Evolutionary conservation across 2,113 vertebrate genomes (phyloP).

Genomic region (Lampris incognitus): DNA sequence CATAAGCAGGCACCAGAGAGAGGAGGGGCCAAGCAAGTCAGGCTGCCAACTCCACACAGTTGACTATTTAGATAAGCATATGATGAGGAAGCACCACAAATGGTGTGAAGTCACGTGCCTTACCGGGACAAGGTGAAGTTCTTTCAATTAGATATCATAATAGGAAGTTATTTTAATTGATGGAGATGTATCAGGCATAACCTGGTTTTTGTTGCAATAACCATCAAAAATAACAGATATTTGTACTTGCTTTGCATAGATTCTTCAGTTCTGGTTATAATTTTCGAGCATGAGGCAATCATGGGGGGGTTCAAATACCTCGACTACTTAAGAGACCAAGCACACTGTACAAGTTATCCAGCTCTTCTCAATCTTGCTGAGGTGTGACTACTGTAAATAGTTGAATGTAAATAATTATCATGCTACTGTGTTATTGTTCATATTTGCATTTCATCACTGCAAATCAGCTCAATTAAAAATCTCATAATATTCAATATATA

Average conservation of each 20-base stretch:
- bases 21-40: no score
- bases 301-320: no score
- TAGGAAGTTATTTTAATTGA: neutral
- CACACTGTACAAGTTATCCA: neutral
- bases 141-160: neutral
- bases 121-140: neutral
- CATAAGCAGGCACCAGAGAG: no score
- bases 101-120: no score
- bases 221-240: neutral
- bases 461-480: no score
- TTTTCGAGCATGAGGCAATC: no score
- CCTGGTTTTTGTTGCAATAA: neutral
- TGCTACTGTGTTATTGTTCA: no score
- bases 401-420: neutral
- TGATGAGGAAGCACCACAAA: no score
- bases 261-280: constrained; percentile 1
- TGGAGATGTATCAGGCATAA: neutral
- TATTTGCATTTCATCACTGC: no score
- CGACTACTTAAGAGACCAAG: neutral
- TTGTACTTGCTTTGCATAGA: neutral
- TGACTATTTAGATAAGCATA: no score
- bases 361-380: neutral
- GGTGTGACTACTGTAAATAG: neutral
- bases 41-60: no score
- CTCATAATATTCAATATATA: no score